These are phyloP conservation scores for Tragelaphus strepsiceros DNA, from an alignment of 2,113 vertebrate species.

Conservation along the genomic window DNA sequence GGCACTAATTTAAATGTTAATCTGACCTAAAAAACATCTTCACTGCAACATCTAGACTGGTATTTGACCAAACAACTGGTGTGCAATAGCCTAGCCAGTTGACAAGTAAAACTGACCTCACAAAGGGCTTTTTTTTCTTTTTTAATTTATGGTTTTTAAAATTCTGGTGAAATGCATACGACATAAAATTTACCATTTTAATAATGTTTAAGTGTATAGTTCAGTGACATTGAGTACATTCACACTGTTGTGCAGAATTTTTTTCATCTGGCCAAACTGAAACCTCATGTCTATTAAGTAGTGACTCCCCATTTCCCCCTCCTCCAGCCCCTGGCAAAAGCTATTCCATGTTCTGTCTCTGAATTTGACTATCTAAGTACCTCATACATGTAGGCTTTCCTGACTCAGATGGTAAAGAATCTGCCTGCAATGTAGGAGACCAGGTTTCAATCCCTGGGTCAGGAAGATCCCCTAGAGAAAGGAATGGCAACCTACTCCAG, in stretches of 20 bases:
- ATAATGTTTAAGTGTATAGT: neutral
- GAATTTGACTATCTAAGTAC: neutral
- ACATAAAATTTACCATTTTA: neutral
- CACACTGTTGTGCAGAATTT: neutral
- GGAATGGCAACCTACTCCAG: neutral
- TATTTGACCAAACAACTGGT: neutral
- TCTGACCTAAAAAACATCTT: neutral
- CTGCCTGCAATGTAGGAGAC: neutral
- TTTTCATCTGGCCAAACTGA: neutral
- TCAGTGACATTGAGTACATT: neutral
- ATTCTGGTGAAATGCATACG: neutral
- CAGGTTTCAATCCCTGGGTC: neutral
- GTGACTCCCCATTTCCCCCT: neutral
- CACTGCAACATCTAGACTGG: neutral
- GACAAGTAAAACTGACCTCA: neutral
- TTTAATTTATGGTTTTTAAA: neutral
- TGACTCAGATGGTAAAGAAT: neutral
- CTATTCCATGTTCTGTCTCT: neutral
- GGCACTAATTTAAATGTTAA: neutral
- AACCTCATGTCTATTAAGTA: neutral
- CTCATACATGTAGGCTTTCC: neutral
- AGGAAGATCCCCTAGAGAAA: neutral
- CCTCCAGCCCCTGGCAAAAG: neutral
- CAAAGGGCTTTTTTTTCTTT: neutral
- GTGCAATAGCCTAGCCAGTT: neutral